A percentile compares a stretch with the other conserved stretches of the same genome.
Conservation (phyloP, 2,113 vertebrate species). For the Tragelaphus imberbis region DNA sequence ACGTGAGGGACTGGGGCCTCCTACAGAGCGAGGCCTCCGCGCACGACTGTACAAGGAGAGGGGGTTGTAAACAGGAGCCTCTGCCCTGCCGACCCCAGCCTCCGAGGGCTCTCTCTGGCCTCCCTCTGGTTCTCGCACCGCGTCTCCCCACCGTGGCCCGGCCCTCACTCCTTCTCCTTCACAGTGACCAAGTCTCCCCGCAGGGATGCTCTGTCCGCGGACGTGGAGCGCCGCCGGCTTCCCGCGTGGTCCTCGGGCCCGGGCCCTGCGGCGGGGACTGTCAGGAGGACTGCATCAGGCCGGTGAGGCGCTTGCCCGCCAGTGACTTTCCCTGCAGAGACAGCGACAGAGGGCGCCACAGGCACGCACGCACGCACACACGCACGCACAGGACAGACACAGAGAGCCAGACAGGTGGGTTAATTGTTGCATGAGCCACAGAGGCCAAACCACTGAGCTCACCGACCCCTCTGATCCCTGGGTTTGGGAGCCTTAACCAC, state of each 20-base stretch:
- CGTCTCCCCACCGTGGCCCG: conserved; percentile 19
- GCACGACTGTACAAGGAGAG: conserved; percentile 63
- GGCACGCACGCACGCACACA: conserved; percentile 3
- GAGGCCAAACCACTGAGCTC: background rate
- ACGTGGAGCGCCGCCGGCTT: conserved; percentile 58
- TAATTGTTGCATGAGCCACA: background rate
- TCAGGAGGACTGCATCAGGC: conserved; percentile 99
- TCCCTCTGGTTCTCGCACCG: background rate
- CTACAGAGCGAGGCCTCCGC: background rate
- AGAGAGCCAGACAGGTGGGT: conserved; percentile 57
- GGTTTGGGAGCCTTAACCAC: background rate
- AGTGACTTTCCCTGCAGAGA: conserved; percentile 92
- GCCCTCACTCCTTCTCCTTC: conserved; percentile 64
- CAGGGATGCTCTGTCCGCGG: conserved; percentile 57
- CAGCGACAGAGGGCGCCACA: conserved; percentile 44
- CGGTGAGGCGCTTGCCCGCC: conserved; percentile 94
- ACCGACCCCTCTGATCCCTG: background rate
- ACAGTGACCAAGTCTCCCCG: conserved; percentile 64
- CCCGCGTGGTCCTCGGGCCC: conserved; percentile 16
- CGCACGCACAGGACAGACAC: conserved; percentile 64
- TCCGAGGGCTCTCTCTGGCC: background rate
- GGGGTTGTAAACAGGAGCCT: conserved; percentile 57
- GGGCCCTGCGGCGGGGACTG: conserved; percentile 32
- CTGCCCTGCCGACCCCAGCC: background rate
- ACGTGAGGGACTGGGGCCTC: conserved; percentile 44